Evolutionary conservation across 2,888 invertebrate species (phyloP), one percentile per base, ranked within the genome.

Genomic region (Hecatera dysodea): DNA sequence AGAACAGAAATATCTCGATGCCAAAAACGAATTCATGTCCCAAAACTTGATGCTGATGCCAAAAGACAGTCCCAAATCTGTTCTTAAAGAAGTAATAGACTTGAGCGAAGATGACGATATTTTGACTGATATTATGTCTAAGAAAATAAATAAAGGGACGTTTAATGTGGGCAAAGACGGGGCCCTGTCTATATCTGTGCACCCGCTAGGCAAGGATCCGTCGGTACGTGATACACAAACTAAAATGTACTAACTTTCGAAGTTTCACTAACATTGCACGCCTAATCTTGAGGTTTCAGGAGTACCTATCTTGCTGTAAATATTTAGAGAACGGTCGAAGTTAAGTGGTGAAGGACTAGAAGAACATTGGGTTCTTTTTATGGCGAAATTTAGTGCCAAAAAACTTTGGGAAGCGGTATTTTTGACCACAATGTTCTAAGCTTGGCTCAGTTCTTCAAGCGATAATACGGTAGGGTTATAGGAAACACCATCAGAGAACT

Each of bases 21-120:
- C 96, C 0, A 96, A 96, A 89, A 96, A 95, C 76, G 94, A 96
- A 70, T 96, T 94, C 33, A 96, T 96, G 96, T 93, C 94, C 0
- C 90, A 94, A 75, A 94, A 96, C 70, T 72, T 96, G 0, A 94
- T 93, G 91, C 78, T 96, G 12, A 92, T 95, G 91, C 95, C 96
- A 0, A 96, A 94, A 84, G 92, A 93, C 0, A 88, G 79, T 36
- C 86, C 88, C 0, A 93, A 93, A 72, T 91, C 94, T 0, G 89
- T 94, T 0, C 67, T 93, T 0, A 94, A 93, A 82, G 94, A 94
- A 7, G 93, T 95, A 0, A 95, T 96, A 24, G 95, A 96, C 50
- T 77, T 96, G 22, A 95, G 95, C 42, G 94, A 93, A 2, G 95
- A 95, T 1, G 94, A 93, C 27, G 93, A 93, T 39, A 87, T 92